Percentiles rank a stretch among this genome's conserved stretches.
Evolutionary conservation across 2,113 vertebrate species (phyloP).

Genomic region (Perca fluviatilis): DNA sequence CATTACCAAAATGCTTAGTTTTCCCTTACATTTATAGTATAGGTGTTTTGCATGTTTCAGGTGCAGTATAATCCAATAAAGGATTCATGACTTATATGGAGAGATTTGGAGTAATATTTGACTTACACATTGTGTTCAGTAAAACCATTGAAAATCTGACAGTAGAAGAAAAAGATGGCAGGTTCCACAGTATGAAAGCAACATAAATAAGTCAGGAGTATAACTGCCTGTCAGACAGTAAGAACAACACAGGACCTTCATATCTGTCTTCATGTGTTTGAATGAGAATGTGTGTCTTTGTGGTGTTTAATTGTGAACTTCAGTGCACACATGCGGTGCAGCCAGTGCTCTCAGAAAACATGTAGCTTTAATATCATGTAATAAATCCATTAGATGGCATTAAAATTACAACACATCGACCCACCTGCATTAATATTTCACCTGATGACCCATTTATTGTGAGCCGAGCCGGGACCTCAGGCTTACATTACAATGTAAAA

Average conservation of each 20-base stretch:
- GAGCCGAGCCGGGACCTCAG: constrained; percentile 47
- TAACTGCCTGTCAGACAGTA: constrained; percentile 44
- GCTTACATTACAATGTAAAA: constrained; percentile 57
- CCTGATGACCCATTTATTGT: constrained; percentile 67
- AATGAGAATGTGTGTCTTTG: neutral
- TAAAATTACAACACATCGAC: constrained; percentile 69
- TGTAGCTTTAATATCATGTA: constrained; percentile 49
- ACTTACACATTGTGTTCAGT: neutral
- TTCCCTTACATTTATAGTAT: neutral
- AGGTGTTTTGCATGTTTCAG: neutral
- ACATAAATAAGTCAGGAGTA: constrained; percentile 63
- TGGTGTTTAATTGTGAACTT: constrained; percentile 19
- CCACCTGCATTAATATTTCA: constrained; percentile 76
- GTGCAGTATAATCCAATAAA: constrained; percentile 6
- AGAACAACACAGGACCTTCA: neutral
- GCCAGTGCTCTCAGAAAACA: constrained; percentile 26
- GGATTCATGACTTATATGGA: constrained; percentile 2
- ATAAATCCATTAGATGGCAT: constrained; percentile 69
- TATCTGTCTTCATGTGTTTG: neutral
- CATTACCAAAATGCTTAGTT: neutral
- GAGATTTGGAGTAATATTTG: neutral
- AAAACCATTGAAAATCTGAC: constrained; percentile 24
- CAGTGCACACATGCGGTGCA: neutral
- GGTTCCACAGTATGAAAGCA: constrained; percentile 37
- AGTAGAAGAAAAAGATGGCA: constrained; percentile 28